Evolutionary conservation across 2,888 invertebrate genomes (phyloP), one percentile per base, ranked within the genome.

Genomic region (Ypsolopha sequella): DNA sequence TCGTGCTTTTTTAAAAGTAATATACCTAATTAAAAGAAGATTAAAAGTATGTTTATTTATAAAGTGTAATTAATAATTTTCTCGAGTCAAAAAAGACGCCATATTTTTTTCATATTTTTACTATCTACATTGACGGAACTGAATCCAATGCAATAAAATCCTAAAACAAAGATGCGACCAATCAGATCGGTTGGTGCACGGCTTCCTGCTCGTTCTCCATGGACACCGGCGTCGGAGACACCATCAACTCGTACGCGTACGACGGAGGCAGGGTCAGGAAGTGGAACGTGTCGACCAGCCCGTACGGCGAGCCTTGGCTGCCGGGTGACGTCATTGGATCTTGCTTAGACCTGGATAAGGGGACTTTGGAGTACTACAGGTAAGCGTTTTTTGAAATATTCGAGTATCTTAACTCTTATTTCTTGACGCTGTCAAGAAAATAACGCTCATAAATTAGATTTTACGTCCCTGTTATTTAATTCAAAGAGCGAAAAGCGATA

Each of bases 311-410:
- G 64, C 78, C 90, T 13, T 95, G 95, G 95, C 82, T 92, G 57
- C 90, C 91, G n/a, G 95, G 95, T 13, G 95, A 95, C 74, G 91
- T 95, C 50, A 94, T 95, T 52, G 92, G 91, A 0, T 89, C 92
- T 60, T 91, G 92, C 53, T 78, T 95, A 34, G 93, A 95, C 68
- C 76, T 94, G 69, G 93, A 95, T 57, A 86, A 84, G 24, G 92
- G 92, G 7, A 86, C 80, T 1, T 85, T 95, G 54, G 90, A 91
- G 64, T 95, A 88, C 67, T 91, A 81, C 64, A 88, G 90, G 90
- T 89, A 59, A 24, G 11, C n/a, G 2, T 6, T n/a, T 13, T n/a
- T n/a, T n/a, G n/a, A n/a, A n/a, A n/a, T n/a, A n/a, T n/a, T n/a
- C n/a, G n/a, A n/a, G n/a, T n/a, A n/a, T n/a, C n/a, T n/a, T n/a